Base-by-base conservation (phyloP, 2,113 vertebrate species). In the Mirounga angustirostris region DNA sequence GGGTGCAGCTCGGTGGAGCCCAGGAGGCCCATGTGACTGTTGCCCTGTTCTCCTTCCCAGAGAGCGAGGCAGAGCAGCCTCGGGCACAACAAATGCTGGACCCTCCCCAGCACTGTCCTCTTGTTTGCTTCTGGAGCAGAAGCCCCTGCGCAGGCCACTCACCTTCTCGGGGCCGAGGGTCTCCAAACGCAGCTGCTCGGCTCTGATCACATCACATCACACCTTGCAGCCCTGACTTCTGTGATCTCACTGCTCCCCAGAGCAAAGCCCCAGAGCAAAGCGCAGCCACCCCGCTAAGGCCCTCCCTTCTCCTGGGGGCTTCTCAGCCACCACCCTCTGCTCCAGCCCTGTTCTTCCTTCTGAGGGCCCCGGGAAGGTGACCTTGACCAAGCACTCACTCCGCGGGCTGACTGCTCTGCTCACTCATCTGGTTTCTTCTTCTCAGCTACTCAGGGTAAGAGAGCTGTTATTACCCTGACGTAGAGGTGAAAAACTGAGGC, bases 181-280 rank as follows among this genome's bases (percentile, higher is more conserved):
- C 93, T 73, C 69, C 16, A 16, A 43, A 13, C 9, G 4, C 78
- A 36, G 93, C 13, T 0, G 1, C 40, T 11, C 61, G 33, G 33
- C n/a, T 85, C 11, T 5, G 76, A 1, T 7, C 50, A 15, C 67
- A 13, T 12, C 40, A 7, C 67, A 16, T 33, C 58, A 8, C 7
- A 0, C 19, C 46, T 33, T 7, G 50, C 26, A n/a, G 30, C 61
- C 81, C 97, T 50, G n/a, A 89, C 15, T 82, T 22, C 82, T 89
- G 30, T 14, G 76, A 90, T 19, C 69, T n/a, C 36, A 46, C 4
- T 1, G 6, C 85, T 67, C 81, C 50, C 2, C 28, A 52, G 15
- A 54, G 99, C 82, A 18, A n/a, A 67, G 63, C 63, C 63, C 15
- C 63, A 22, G n/a, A 2, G 12, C 18, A 3, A 11, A 24, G 30